Percentiles rank a stretch among this genome's conserved stretches.
Evolutionary conservation across 23 tunicate species (phyloP).

Genomic region (Pegea sp.): DNA sequence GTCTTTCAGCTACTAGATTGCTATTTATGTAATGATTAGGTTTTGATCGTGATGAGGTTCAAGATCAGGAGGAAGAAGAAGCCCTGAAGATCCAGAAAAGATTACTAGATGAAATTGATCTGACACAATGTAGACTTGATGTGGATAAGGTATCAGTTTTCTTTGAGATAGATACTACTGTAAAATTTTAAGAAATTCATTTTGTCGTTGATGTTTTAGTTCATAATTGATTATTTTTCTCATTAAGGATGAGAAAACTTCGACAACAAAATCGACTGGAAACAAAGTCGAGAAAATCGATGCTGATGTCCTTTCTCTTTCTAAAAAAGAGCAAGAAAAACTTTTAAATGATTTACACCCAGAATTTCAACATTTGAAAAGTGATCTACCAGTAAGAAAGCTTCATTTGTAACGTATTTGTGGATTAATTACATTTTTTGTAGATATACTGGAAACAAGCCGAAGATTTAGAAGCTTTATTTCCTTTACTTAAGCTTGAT

Average conservation of each 20-base stretch:
- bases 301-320: slow-evolving; percentile 33
- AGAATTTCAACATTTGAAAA: slow-evolving; percentile 30
- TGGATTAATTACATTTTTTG: background rate
- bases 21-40: too few species aligned
- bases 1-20: too few species aligned
- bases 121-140: too few species aligned
- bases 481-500: too few species aligned
- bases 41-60: slow-evolving; percentile 50
- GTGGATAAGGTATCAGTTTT: too few species aligned
- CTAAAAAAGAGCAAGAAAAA: slow-evolving; percentile 54
- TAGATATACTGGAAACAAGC: too few species aligned
- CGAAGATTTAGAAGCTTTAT: too few species aligned
- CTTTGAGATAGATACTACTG: too few species aligned
- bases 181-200: too few species aligned
- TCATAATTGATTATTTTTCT: too few species aligned
- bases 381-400: slow-evolving; percentile 13
- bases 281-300: slow-evolving; percentile 11
- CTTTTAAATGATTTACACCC: slow-evolving; percentile 57
- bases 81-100: slow-evolving; percentile 52
- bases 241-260: slow-evolving; percentile 3
- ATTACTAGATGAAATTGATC: slow-evolving; percentile 58
- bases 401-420: background rate
- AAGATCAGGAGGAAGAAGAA: slow-evolving; percentile 66
- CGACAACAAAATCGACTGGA: background rate
- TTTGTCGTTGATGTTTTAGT: too few species aligned